phyloP scores from a whole-genome alignment of 2,888 invertebrate genomes.

The Xylota sylvarum region DNA sequence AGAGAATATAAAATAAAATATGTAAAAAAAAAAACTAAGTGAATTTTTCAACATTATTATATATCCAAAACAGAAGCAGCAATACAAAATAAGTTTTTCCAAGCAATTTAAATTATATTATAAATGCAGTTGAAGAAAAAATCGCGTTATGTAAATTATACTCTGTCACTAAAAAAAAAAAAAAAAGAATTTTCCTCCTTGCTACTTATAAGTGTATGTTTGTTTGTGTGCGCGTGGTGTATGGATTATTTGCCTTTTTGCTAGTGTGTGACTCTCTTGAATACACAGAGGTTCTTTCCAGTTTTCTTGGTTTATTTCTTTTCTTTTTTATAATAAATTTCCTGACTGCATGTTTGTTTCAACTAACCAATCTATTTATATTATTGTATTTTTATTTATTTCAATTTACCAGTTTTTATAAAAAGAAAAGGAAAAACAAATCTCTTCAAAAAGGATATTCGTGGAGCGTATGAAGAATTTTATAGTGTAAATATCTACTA shows the following conservation, averaged over 20 bases:
- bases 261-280: slow-evolving; percentile 59
- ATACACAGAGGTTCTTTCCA: slow-evolving; percentile 51
- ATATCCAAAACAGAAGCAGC: background rate
- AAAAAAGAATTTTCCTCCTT: slow-evolving; percentile 59
- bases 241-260: slow-evolving; percentile 72
- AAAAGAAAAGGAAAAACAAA: background rate
- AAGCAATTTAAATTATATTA: slow-evolving; percentile 6
- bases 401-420: background rate
- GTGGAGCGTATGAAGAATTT: background rate
- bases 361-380: slow-evolving; percentile 1
- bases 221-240: slow-evolving; percentile 52
- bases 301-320: slow-evolving; percentile 49
- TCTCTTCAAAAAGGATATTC: slow-evolving; percentile 11
- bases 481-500: slow-evolving; percentile 29
- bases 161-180: slow-evolving; percentile 47
- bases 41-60: background rate
- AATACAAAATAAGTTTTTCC: background rate
- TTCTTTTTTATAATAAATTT: slow-evolving; percentile 30
- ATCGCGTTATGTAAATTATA: slow-evolving; percentile 74
- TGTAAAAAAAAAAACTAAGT: slow-evolving; percentile 1
- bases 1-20: background rate
- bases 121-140: slow-evolving; percentile 52
- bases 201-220: slow-evolving; percentile 53
- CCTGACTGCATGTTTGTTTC: background rate
- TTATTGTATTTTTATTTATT: slow-evolving; percentile 5